These are phyloP conservation scores for Diachasma alloeum DNA, from an alignment of 1,140 invertebrate genomes.

Conservation along the genomic window DNA sequence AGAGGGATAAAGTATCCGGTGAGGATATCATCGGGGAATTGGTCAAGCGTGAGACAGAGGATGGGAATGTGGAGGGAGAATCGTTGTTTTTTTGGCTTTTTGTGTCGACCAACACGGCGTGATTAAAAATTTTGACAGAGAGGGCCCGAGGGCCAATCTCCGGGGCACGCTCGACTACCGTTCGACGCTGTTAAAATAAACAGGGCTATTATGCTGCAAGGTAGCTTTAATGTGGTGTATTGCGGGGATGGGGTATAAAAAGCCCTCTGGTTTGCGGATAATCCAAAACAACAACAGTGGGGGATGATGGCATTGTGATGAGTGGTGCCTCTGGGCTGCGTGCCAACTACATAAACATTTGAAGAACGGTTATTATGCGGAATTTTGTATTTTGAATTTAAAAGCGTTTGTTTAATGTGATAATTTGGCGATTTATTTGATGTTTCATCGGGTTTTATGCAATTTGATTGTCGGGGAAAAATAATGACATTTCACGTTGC, in stretches of 20 bases:
- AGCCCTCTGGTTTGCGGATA: conserved; percentile 44
- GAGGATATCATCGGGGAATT: conserved; percentile 12
- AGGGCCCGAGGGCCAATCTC: conserved; percentile 12
- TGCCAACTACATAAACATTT: conserved; percentile 26
- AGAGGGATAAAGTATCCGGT: not conserved
- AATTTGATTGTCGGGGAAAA: no score
- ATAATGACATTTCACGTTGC: no score
- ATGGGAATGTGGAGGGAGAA: not conserved
- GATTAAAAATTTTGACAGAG: conserved; percentile 26
- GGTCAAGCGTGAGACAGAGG: conserved; percentile 18
- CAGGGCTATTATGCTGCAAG: conserved; percentile 48
- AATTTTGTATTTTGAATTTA: not conserved
- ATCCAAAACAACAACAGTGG: conserved; percentile 55
- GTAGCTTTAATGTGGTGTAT: conserved; percentile 48
- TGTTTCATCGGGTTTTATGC: no score
- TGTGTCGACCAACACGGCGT: conserved; percentile 20
- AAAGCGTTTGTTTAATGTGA: no score
- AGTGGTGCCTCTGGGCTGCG: conserved; percentile 34
- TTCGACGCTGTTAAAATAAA: conserved; percentile 57
- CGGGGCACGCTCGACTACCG: conserved; percentile 31
- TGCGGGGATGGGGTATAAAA: conserved; percentile 25
- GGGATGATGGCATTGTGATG: conserved; percentile 39
- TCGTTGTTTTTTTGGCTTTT: conserved; percentile 14
- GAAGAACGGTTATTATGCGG: not conserved
- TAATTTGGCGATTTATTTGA: no score